Percentiles rank a stretch among this genome's conserved stretches.
Conservation (phyloP, 2,888 invertebrate genomes). For the Sinopyrophorus schimmeli region DNA sequence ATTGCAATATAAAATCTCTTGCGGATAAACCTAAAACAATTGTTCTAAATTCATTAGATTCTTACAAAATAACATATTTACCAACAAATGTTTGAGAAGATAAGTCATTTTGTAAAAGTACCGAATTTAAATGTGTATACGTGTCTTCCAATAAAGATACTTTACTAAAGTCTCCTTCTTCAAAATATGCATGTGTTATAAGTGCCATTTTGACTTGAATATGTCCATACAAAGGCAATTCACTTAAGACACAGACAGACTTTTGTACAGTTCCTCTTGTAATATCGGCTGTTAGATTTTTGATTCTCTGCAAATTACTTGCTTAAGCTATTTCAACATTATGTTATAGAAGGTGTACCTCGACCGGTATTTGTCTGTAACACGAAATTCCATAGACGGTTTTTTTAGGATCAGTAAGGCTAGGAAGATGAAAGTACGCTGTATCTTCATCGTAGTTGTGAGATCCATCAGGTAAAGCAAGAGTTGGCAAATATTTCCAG, state of each 20-base stretch:
- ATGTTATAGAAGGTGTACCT: conserved; percentile 62
- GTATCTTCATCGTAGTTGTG: conserved; percentile 96
- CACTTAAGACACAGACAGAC: conserved; percentile 93
- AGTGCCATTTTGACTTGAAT: conserved; percentile 94
- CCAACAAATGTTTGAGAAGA: conserved; percentile 71
- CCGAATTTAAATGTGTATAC: conserved; percentile 87
- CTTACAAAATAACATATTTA: conserved; percentile 48
- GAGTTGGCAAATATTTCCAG: conserved; percentile 95
- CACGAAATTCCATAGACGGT: conserved; percentile 97
- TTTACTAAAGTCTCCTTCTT: conserved; percentile 90
- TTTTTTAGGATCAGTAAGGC: conserved; percentile 77
- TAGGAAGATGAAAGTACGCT: conserved; percentile 94
- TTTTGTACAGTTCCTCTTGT: conserved; percentile 98
- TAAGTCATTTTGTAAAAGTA: conserved; percentile 66
- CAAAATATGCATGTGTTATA: conserved; percentile 96
- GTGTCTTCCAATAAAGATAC: conserved; percentile 88
- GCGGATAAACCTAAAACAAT: conserved; percentile 73
- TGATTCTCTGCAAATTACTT: conserved; percentile 74
- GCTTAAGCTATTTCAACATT: not conserved
- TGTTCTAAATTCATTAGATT: conserved; percentile 33
- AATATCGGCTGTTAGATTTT: conserved; percentile 91
- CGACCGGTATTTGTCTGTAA: conserved; percentile 95
- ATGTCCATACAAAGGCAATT: conserved; percentile 89
- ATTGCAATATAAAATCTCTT: conserved; percentile 77
- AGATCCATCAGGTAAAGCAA: conserved; percentile 96